phyloP scores from a whole-genome alignment of 2,888 invertebrate species.

The Itoplectis maculator region DNA sequence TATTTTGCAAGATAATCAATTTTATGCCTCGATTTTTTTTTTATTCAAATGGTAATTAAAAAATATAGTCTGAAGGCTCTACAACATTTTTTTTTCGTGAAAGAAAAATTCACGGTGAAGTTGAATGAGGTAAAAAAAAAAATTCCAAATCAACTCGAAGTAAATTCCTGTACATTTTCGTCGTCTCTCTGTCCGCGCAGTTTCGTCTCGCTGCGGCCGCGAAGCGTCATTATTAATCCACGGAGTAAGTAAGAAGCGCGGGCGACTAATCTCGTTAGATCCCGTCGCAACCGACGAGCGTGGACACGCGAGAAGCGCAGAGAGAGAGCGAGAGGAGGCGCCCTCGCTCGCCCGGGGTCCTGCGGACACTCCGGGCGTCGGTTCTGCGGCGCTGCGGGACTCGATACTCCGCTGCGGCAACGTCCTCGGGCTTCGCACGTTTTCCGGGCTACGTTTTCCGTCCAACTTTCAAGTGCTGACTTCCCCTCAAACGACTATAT shows the following conservation, averaged over 20 bases:
- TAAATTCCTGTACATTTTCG: neutral
- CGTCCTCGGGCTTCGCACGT: constrained; percentile 29
- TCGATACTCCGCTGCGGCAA: constrained; percentile 15
- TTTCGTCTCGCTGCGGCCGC: constrained; percentile 13
- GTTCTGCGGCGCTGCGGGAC: neutral
- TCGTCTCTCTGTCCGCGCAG: neutral
- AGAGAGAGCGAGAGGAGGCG: neutral
- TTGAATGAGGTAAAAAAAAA: neutral
- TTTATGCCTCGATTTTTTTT: too few relatives aligned
- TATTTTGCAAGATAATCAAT: too few relatives aligned
- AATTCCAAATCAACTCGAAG: neutral
- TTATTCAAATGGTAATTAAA: too few relatives aligned
- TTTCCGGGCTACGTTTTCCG: neutral
- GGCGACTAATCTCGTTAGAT: constrained; percentile 54
- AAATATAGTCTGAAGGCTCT: neutral
- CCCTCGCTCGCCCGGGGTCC: constrained; percentile 40
- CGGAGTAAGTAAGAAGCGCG: constrained; percentile 19
- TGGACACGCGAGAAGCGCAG: constrained; percentile 21
- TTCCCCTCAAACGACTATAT: neutral
- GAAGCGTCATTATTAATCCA: constrained; percentile 43
- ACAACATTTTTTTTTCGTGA: neutral
- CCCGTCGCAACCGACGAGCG: constrained; percentile 23
- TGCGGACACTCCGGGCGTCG: constrained; percentile 36
- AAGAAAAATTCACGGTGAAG: neutral
- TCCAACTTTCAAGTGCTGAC: constrained; percentile 10